Evolutionary conservation across 2,888 invertebrate species (phyloP).

Genomic region (Mallateleia sp.): DNA sequence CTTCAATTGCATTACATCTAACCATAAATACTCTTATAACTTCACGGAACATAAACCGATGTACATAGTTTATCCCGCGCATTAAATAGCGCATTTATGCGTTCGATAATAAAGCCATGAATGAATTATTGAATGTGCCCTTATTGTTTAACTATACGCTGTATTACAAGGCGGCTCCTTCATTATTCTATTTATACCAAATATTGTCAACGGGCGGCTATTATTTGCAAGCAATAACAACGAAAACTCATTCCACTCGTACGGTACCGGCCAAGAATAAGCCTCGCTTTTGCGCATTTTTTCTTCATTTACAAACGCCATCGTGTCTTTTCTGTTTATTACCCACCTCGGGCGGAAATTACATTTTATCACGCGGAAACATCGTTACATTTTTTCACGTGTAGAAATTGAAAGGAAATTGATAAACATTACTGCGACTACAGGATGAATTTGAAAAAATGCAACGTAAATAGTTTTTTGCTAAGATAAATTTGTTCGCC

Average conservation of each 20-base stretch:
- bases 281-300: conserved; percentile 24
- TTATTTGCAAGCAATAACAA: conserved; percentile 22
- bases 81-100: conserved; percentile 30
- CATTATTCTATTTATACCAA: conserved; percentile 45
- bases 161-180: neutral
- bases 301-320: conserved; percentile 10
- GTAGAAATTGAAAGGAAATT: conserved; percentile 18
- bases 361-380: conserved; percentile 40
- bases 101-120: conserved; percentile 29
- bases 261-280: conserved; percentile 28
- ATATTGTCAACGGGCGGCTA: conserved; percentile 32
- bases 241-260: conserved; percentile 38
- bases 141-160: conserved; percentile 20
- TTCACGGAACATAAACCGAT: conserved; percentile 19
- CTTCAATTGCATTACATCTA: conserved; percentile 19
- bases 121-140: conserved; percentile 39
- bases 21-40: conserved; percentile 36
- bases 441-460: neutral
- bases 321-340: conserved; percentile 1
- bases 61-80: neutral
- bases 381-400: conserved; percentile 24
- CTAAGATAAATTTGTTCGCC: too few relatives aligned
- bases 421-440: neutral
- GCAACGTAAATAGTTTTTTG: neutral
- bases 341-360: conserved; percentile 33